Percentiles rank a stretch among this genome's conserved stretches.
Evolutionary conservation across 2,797 vertebrate genomes (phyloP).

Genomic region (Anguilla pacifica): DNA sequence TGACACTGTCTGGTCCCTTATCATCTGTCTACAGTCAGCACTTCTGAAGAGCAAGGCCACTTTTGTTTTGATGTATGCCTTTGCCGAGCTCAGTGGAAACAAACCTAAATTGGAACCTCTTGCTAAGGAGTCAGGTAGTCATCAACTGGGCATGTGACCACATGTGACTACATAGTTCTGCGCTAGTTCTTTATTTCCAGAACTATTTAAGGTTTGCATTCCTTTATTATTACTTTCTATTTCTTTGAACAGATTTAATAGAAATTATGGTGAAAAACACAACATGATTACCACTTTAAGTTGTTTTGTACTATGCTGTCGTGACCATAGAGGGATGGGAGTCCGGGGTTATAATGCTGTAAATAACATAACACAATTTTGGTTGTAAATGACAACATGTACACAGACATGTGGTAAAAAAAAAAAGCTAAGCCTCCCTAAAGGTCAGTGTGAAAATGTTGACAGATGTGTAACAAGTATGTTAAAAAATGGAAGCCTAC

Average conservation of each 20-base stretch:
- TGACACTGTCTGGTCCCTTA: neutral
- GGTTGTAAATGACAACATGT: neutral
- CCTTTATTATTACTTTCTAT: too few relatives aligned
- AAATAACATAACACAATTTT: neutral
- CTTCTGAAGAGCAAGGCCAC: conserved; percentile 7
- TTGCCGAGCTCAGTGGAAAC: neutral
- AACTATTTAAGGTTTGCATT: neutral
- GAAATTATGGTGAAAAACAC: neutral
- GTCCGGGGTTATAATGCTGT: neutral
- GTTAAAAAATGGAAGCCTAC: conserved; percentile 40
- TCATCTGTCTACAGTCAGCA: neutral
- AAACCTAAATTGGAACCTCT: neutral
- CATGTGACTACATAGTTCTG: neutral
- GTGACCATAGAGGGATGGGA: neutral
- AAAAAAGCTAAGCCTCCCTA: conserved; percentile 52
- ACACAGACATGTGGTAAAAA: neutral
- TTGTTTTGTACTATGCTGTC: neutral
- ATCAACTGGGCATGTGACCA: neutral
- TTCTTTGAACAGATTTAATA: neutral
- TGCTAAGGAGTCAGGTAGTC: neutral
- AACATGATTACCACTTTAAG: neutral
- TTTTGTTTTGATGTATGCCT: conserved; percentile 5
- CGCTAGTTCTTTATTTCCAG: neutral
- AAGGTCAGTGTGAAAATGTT: conserved; percentile 61
- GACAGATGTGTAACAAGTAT: conserved; percentile 51